Evolutionary conservation across 1,140 invertebrate species (phyloP).

Genomic region (Dreissena rostriformis): DNA sequence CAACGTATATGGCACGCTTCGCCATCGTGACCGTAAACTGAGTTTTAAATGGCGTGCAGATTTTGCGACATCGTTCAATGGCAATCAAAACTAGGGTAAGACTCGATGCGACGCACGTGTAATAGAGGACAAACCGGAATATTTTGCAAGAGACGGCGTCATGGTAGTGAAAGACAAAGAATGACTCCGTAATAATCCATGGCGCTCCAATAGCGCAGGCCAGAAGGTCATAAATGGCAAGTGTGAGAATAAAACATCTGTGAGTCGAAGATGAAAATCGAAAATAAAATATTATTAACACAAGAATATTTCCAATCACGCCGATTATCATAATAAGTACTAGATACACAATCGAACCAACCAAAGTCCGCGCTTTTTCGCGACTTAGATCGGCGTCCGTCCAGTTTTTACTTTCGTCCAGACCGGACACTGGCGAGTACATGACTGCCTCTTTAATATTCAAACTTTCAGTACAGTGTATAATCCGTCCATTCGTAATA

Average conservation of each 20-base stretch:
- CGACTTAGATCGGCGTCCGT: slow-evolving; percentile 56
- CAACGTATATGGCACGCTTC: slow-evolving; percentile 38
- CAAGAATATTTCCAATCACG: slow-evolving; percentile 62
- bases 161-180: slow-evolving; percentile 35
- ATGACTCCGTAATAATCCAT: slow-evolving; percentile 25
- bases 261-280: slow-evolving; percentile 59
- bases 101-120: slow-evolving; percentile 63
- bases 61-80: slow-evolving; percentile 68
- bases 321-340: slow-evolving; percentile 64
- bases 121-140: slow-evolving; percentile 66
- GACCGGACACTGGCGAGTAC: slow-evolving; percentile 12
- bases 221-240: slow-evolving; percentile 71
- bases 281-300: slow-evolving; percentile 62
- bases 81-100: slow-evolving; percentile 69
- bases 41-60: slow-evolving; percentile 64
- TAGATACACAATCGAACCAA: slow-evolving; percentile 61
- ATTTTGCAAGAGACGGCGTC: slow-evolving; percentile 66
- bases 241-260: slow-evolving; percentile 61
- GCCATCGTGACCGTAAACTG: slow-evolving; percentile 61
- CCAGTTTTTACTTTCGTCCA: slow-evolving; percentile 19
- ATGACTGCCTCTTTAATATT: not conserved
- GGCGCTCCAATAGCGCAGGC: slow-evolving; percentile 58
- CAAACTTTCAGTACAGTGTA: no score
- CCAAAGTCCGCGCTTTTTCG: slow-evolving; percentile 41
- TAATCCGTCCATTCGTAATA: no score